Evolutionary conservation across 2,888 invertebrate genomes (phyloP).

Genomic region (Dinocampus coccinellae): DNA sequence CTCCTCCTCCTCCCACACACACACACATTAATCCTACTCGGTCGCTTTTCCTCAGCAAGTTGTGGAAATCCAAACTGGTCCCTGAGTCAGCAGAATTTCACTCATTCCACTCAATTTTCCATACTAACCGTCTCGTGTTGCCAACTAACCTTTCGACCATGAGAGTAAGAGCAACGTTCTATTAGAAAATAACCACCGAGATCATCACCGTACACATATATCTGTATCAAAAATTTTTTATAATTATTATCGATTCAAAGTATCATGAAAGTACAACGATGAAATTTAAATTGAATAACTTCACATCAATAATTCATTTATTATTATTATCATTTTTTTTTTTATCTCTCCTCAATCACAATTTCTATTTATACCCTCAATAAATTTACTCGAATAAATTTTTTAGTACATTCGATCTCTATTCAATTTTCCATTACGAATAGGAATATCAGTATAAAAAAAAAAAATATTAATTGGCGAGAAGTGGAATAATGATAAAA

Average conservation of each 20-base stretch:
- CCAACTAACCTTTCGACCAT: slow-evolving; percentile 17
- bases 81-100: slow-evolving; percentile 47
- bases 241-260: slow-evolving; percentile 56
- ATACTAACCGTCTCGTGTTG: not conserved
- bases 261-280: slow-evolving; percentile 35
- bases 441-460: not conserved
- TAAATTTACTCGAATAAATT: not conserved
- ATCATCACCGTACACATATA: slow-evolving; percentile 39
- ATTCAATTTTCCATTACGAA: not conserved
- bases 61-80: slow-evolving; percentile 44
- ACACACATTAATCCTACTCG: no score
- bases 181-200: slow-evolving; percentile 33
- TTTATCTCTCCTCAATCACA: no score
- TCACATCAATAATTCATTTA: not conserved
- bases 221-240: slow-evolving; percentile 24
- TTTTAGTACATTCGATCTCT: not conserved
- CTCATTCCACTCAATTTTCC: slow-evolving; percentile 31
- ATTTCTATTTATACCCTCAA: no score
- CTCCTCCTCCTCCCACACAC: not conserved
- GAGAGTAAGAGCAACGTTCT: slow-evolving; percentile 24
- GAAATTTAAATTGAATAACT: not conserved
- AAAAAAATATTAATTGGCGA: no score
- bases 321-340: not conserved
- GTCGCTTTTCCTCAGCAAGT: slow-evolving; percentile 16
- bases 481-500: not conserved